Evolutionary conservation across 1,140 invertebrate species (phyloP).

Genomic region (Himalopsyche phryganea): DNA sequence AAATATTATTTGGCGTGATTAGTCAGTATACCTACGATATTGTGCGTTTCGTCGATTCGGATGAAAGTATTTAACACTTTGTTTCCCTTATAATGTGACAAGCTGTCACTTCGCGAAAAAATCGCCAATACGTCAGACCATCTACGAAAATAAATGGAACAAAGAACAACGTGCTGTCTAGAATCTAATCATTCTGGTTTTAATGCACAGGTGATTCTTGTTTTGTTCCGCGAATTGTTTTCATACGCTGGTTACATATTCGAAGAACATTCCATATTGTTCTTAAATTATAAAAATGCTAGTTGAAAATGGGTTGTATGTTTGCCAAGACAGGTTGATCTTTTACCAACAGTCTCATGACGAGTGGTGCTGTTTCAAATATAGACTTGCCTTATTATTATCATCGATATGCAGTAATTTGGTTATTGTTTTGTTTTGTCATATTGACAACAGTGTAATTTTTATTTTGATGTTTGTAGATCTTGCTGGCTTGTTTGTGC

Average conservation of each 20-base stretch:
- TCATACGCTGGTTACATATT: not conserved
- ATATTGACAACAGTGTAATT: conserved; percentile 18
- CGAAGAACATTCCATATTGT: not conserved
- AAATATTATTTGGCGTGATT: conserved; percentile 15
- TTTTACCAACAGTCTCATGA: not conserved
- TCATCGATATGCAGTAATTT: not conserved
- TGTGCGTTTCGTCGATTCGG: conserved; percentile 9
- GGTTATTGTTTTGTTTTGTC: not conserved
- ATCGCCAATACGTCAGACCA: conserved; percentile 12
- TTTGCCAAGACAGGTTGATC: conserved; percentile 24
- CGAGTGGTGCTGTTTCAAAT: conserved; percentile 2
- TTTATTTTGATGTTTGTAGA: conserved; percentile 50
- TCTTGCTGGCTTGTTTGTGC: conserved; percentile 68
- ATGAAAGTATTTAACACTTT: conserved; percentile 25
- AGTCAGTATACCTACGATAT: conserved; percentile 8
- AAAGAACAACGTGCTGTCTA: conserved; percentile 10
- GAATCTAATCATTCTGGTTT: conserved; percentile 7
- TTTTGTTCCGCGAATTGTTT: conserved; percentile 1
- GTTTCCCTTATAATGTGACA: conserved; percentile 18
- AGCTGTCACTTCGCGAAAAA: conserved; percentile 20
- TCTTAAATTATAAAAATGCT: not conserved
- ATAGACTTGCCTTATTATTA: conserved; percentile 3
- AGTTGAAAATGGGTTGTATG: conserved; percentile 13
- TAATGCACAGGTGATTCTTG: conserved; percentile 13
- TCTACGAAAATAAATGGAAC: conserved; percentile 9